These are phyloP conservation scores for Cataglyphis albicans DNA, from an alignment of 2,888 invertebrate genomes.

Conservation along the genomic window DNA sequence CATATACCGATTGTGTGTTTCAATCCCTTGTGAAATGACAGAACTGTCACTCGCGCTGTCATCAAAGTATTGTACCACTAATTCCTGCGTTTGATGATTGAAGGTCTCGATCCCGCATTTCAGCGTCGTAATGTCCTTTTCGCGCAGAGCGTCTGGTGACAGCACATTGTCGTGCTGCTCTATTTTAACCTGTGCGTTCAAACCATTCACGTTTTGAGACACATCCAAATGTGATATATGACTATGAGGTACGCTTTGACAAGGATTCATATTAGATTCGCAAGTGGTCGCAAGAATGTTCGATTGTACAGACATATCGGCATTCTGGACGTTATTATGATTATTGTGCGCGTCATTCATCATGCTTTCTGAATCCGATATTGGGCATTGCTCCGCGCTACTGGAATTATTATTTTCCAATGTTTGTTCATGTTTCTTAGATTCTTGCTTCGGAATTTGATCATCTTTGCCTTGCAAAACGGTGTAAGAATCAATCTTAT, in stretches of 20 bases:
- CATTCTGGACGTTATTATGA: not conserved
- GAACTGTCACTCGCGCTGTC: constrained; percentile 49
- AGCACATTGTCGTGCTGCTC: not conserved
- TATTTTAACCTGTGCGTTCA: not conserved
- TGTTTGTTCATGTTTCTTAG: constrained; percentile 2
- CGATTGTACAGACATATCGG: not conserved
- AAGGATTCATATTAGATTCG: constrained; percentile 27
- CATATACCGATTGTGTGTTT: constrained; percentile 42
- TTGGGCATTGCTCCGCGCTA: constrained; percentile 11
- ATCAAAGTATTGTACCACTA: constrained; percentile 46
- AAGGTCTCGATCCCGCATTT: constrained; percentile 45
- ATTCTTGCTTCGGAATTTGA: constrained; percentile 49
- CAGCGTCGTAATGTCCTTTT: constrained; percentile 56
- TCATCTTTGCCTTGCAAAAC: constrained; percentile 67
- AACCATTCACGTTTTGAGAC: not conserved
- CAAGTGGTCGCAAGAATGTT: constrained; percentile 7
- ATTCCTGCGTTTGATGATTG: constrained; percentile 25
- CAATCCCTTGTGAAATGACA: constrained; percentile 18
- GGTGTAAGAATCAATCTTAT: constrained; percentile 69
- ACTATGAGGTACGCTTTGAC: constrained; percentile 9
- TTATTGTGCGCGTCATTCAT: not conserved
- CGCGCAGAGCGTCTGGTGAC: not conserved
- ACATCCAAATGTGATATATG: constrained; percentile 22
- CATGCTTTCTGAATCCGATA: constrained; percentile 15
- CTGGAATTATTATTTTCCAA: constrained; percentile 9